These are phyloP conservation scores for Sylvietta virens DNA, from an alignment of 2,113 vertebrate genomes.

Conservation along the genomic window DNA sequence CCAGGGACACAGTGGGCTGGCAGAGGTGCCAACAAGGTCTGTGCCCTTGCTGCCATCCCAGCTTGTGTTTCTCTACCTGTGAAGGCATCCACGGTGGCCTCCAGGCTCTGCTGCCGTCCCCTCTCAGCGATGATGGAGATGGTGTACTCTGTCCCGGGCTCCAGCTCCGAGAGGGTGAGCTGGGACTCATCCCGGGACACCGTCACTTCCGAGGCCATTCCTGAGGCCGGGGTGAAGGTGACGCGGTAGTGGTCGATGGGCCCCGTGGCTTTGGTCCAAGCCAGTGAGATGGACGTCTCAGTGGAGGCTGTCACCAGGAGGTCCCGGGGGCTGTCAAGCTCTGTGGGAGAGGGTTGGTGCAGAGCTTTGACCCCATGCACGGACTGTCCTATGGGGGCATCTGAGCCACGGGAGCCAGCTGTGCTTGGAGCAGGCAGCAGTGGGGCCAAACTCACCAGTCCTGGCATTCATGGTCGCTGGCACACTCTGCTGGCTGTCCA, in stretches of 20 bases:
- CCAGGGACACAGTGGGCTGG: accelerated
- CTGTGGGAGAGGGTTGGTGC: constrained; percentile 58
- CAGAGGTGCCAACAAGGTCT: not conserved
- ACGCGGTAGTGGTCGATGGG: constrained; percentile 94
- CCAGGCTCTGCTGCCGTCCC: constrained; percentile 90
- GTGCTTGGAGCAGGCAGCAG: not conserved
- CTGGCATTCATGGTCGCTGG: constrained; percentile 96
- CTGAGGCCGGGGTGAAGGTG: constrained; percentile 87
- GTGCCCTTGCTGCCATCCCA: not conserved
- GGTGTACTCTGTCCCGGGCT: constrained; percentile 92
- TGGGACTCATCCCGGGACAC: constrained; percentile 79
- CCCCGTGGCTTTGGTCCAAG: constrained; percentile 87
- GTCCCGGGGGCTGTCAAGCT: constrained; percentile 87
- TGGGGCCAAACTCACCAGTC: constrained; percentile 79
- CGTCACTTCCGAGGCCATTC: constrained; percentile 84
- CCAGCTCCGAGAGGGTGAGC: constrained; percentile 84
- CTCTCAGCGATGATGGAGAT: constrained; percentile 89
- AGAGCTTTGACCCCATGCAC: not conserved
- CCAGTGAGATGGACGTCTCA: constrained; percentile 88
- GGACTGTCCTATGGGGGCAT: not conserved
- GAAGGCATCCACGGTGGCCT: constrained; percentile 90
- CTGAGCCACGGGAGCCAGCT: not conserved
- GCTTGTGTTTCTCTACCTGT: constrained; percentile 78
- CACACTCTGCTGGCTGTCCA: constrained; percentile 87
- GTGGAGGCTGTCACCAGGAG: constrained; percentile 90